A percentile compares a stretch with the other conserved stretches of the same genome.
Conservation (phyloP, 2,113 vertebrate genomes). For the Seriola aureovittata region DNA sequence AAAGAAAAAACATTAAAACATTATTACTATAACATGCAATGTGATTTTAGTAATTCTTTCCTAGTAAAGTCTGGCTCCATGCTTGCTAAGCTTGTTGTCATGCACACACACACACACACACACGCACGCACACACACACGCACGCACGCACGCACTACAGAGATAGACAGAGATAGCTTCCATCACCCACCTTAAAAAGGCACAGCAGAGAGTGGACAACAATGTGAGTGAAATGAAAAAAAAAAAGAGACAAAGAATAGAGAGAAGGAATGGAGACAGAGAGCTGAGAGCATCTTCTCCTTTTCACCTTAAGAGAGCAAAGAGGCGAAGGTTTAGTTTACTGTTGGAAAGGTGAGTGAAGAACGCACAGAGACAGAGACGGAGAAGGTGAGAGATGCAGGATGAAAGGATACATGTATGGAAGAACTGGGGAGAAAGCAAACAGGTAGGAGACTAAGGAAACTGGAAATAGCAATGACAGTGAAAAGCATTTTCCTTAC, state of each 20-base stretch:
- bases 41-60: background rate
- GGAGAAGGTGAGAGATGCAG: background rate
- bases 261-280: slow-evolving; percentile 9
- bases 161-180: background rate
- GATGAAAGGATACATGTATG: background rate
- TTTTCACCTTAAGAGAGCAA: background rate
- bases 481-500: slow-evolving; percentile 24
- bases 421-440: slow-evolving; percentile 11
- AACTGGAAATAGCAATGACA: background rate
- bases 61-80: background rate
- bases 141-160: too few relatives aligned
- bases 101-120: too few relatives aligned
- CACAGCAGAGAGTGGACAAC: slow-evolving; percentile 10
- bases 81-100: background rate
- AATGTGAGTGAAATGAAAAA: slow-evolving; percentile 15
- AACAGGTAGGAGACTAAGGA: background rate
- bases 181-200: slow-evolving; percentile 36
- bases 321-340: background rate
- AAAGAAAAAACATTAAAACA: background rate
- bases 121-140: too few relatives aligned
- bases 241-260: background rate
- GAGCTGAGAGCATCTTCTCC: background rate
- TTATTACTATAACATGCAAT: background rate
- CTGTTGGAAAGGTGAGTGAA: slow-evolving; percentile 8
- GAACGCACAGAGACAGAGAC: background rate